Conservation (phyloP, 2,888 invertebrate species). For the Corythucha ciliata region DNA sequence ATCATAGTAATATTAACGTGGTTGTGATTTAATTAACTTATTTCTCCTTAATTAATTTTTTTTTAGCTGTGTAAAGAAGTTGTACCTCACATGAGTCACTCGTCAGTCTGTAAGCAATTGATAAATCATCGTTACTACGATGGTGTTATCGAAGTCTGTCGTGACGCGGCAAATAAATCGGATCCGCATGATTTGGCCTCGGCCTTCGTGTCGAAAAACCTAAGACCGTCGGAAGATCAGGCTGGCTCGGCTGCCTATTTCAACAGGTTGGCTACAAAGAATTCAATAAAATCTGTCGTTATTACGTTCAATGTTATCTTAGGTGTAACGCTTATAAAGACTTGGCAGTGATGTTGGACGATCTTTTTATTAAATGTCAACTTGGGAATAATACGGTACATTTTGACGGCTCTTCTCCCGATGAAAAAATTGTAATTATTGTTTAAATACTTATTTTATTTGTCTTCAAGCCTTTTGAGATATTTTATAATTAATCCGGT, state of each 20-base stretch:
- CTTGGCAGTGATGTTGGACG: conserved; percentile 67
- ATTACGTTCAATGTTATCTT: conserved; percentile 34
- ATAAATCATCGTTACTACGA: conserved; percentile 70
- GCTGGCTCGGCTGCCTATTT: conserved; percentile 68
- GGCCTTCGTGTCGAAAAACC: conserved; percentile 77
- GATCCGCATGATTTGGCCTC: conserved; percentile 82
- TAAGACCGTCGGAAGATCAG: conserved; percentile 64
- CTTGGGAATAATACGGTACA: conserved; percentile 33
- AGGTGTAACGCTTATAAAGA: conserved; percentile 86
- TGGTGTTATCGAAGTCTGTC: conserved; percentile 80
- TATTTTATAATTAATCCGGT: conserved; percentile 20
- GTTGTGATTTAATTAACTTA: not conserved
- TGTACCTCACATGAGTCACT: conserved; percentile 74
- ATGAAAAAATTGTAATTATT: conserved; percentile 26
- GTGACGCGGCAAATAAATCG: conserved; percentile 72
- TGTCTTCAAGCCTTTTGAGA: not conserved
- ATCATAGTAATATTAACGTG: conserved; percentile 7
- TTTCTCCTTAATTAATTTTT: conserved; percentile 4
- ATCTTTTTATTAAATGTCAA: conserved; percentile 52
- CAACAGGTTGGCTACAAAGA: conserved; percentile 45
- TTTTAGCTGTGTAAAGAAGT: conserved; percentile 74
- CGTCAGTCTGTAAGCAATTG: conserved; percentile 75
- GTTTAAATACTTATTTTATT: not conserved
- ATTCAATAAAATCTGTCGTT: not conserved
- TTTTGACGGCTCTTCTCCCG: conserved; percentile 21